Evolutionary conservation across 2,888 invertebrate species (phyloP).

Genomic region (Tipula unca): DNA sequence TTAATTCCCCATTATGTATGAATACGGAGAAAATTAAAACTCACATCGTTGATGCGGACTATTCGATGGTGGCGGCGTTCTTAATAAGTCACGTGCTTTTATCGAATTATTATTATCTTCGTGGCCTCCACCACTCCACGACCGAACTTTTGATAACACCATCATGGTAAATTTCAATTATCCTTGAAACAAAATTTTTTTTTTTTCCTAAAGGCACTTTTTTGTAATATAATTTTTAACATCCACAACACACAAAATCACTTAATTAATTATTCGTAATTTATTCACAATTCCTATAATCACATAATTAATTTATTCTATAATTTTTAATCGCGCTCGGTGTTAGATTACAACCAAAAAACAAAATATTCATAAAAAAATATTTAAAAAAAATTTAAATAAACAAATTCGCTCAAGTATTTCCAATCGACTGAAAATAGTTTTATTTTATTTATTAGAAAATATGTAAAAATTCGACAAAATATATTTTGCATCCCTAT

Average conservation of each 20-base stretch:
- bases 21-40: not conserved
- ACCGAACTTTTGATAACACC: conserved; percentile 43
- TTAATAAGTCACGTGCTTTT: conserved; percentile 35
- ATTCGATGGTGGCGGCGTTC: conserved; percentile 29
- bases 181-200: not conserved
- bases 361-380: not conserved
- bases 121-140: conserved; percentile 36
- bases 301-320: not conserved
- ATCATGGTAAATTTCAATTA: conserved; percentile 29
- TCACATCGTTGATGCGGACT: not conserved
- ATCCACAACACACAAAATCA: not conserved
- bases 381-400: not conserved
- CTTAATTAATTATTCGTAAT: not conserved
- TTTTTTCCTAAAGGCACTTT: not conserved
- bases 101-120: conserved; percentile 41
- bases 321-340: not conserved
- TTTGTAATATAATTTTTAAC: not conserved
- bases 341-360: not conserved
- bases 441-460: conserved; percentile 16
- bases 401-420: conserved; percentile 16
- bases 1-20: not conserved
- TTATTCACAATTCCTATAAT: not conserved
- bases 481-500: not conserved
- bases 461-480: conserved; percentile 16
- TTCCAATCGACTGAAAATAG: conserved; percentile 15